A percentile compares a stretch with the other conserved stretches of the same genome.
Evolutionary conservation across 2,888 invertebrate genomes (phyloP).

Genomic region (Malacosoma neustria): DNA sequence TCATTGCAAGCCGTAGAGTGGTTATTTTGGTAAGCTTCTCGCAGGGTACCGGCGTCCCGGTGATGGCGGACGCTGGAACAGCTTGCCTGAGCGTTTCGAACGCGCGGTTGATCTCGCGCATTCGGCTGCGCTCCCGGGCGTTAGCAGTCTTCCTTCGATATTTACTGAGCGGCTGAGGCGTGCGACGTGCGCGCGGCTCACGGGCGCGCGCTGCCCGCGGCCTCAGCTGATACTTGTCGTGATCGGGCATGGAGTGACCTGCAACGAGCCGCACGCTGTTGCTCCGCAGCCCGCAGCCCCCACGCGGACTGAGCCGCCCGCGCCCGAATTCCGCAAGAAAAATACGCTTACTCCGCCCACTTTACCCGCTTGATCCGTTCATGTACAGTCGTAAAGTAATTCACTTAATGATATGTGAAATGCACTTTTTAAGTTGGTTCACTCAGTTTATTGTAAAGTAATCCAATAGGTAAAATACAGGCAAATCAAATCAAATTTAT

Average conservation of each 20-base stretch:
- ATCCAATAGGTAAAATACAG: no score
- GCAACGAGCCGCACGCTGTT: conserved; percentile 19
- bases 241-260: conserved; percentile 65
- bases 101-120: conserved; percentile 93
- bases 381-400: conserved; percentile 43
- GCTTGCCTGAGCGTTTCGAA: conserved; percentile 87
- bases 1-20: conserved; percentile 89
- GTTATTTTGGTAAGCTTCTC: conserved; percentile 94
- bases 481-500: no score
- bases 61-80: conserved; percentile 78
- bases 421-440: neutral
- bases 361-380: conserved; percentile 56
- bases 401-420: conserved; percentile 9
- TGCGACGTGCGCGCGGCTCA: conserved; percentile 73
- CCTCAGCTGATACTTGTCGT: conserved; percentile 72
- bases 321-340: conserved; percentile 51
- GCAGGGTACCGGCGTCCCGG: conserved; percentile 72
- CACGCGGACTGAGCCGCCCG: conserved; percentile 38
- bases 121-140: conserved; percentile 88
- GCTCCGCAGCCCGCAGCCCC: conserved; percentile 23
- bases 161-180: conserved; percentile 87
- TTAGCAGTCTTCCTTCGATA: conserved; percentile 93
- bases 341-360: conserved; percentile 65
- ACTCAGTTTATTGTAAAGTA: no score
- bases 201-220: conserved; percentile 66